Base-by-base conservation (phyloP, 2,113 vertebrate species). In the Lutjanus erythropterus region DNA sequence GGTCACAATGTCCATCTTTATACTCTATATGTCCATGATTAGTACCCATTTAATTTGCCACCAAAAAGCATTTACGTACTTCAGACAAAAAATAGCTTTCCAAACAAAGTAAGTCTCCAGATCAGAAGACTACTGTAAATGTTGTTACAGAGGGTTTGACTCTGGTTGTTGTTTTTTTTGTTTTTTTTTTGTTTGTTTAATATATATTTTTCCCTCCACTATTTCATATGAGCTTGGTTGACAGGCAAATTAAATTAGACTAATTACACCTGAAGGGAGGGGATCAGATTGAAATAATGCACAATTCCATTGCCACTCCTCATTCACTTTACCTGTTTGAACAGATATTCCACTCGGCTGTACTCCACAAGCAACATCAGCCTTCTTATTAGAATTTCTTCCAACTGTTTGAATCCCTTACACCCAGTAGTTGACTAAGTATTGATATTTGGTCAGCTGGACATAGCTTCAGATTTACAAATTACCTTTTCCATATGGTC, bases 161-260 rank as follows among this genome's bases (percentile, higher is more conserved):
- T 7, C 37, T 37, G 10, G 16, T 46, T 68, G 27, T 37, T 75
- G 29, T 61, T n/a, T 21, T 21, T 9, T 67, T 27, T 19, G 8
- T 29, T 41, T 31, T 15, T n/a, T n/a, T n/a, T n/a, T n/a, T n/a
- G n/a, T n/a, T n/a, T n/a, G n/a, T n/a, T n/a, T n/a, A n/a, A n/a
- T n/a, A n/a, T n/a, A n/a, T n/a, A n/a, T n/a, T n/a, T n/a, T n/a
- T n/a, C n/a, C n/a, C 49, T 33, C 21, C 1, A 37, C 12, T 55
- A 0, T 33, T 65, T 37, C 21, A 5, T 16, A 0, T 64, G 23
- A 65, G 62, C 25, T 44, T 39, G 15, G 1, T 76, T 77, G 10
- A 58, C 46, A 70, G 56, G 65, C 53, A 25, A 52, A 19, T 78
- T n/a, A 44, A 27, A 23, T 66, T 42, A 8, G 77, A 79, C n/a